Conservation (phyloP, 2,888 invertebrate species). For the Carcina quercana region DNA sequence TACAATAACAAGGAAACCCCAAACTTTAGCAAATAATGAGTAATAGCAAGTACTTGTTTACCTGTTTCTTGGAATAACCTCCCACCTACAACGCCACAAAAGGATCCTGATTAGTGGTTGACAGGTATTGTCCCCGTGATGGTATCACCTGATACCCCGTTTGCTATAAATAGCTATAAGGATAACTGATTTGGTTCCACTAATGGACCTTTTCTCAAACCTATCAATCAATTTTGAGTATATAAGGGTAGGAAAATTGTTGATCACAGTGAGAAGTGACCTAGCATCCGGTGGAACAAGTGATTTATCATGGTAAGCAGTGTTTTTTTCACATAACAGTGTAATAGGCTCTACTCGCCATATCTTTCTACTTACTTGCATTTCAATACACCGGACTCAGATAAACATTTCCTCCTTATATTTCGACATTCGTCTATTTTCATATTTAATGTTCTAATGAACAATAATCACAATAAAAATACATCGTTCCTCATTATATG, state of each 20-base stretch:
- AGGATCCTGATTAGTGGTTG: neutral
- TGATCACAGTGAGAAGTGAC: constrained; percentile 25
- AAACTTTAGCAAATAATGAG: too few species aligned
- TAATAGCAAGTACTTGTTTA: too few species aligned
- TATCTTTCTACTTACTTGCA: too few species aligned
- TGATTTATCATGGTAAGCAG: constrained; percentile 41
- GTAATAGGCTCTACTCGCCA: too few species aligned
- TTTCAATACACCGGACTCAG: too few species aligned
- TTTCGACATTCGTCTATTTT: too few species aligned
- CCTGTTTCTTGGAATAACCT: neutral
- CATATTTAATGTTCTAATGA: too few species aligned
- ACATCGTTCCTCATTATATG: too few species aligned
- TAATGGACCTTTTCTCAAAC: constrained; percentile 11
- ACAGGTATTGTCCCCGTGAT: constrained; percentile 5
- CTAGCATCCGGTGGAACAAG: too few species aligned
- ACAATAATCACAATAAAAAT: too few species aligned
- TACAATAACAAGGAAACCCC: too few species aligned
- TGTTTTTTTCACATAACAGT: neutral
- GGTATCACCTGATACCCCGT: constrained; percentile 1
- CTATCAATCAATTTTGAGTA: constrained; percentile 8
- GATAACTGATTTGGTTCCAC: constrained; percentile 2
- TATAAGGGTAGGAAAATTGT: constrained; percentile 19
- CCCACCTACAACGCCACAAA: neutral
- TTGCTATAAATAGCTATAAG: constrained; percentile 1
- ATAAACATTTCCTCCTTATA: too few species aligned